Evolutionary conservation across 2,113 vertebrate species (phyloP), one percentile per base, ranked within the genome.

Genomic region (Coracopsis vasa): DNA sequence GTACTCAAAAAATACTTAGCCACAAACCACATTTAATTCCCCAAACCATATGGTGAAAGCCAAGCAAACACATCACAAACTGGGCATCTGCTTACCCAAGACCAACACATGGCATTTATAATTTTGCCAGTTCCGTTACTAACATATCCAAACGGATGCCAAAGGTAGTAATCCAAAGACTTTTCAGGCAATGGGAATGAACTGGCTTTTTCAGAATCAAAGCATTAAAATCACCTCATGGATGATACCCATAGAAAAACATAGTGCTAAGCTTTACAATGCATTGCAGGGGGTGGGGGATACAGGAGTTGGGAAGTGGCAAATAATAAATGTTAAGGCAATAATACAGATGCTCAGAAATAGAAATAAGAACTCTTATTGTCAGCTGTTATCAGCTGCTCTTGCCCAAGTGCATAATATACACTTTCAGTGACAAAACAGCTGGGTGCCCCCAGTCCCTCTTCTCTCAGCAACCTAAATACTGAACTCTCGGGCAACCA

Each of bases 1-100:
- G 69, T 83, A 91, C 81, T 95, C 24, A 74, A 62, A 92, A 95
- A 75, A 62, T 70, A 81, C 84, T 82, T 73, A 41, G 51, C 39
- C 45, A 92, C 72, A 94, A 92, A 66, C 84, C 81, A 88, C 84
- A 92, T 92, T 94, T 86, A 86, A 83, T 92, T 95, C 85, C 66
- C 66, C 28, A 81, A 91, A 88, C 37, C 82, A 45, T 78, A 39
- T 66, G 70, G 44, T 86, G 78, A 92, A 92, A 94, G 74, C 80
- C 92, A 96, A 95, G 62, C 88, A 96, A 94, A 93, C 66, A 94
- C 69, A 80, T 82, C 88, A 83, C 4, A 0, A 84, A 71, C 82
- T 56, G 60, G 67, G 72, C 85, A 95, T 88, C 90, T 96, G 91
- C 87, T 90, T 94, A 74, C 71, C 65, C 54, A 86, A 88, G 74